These are phyloP conservation scores for Emydocephalus ijimae DNA, from an alignment of 2,113 vertebrate genomes.

Conservation along the genomic window DNA sequence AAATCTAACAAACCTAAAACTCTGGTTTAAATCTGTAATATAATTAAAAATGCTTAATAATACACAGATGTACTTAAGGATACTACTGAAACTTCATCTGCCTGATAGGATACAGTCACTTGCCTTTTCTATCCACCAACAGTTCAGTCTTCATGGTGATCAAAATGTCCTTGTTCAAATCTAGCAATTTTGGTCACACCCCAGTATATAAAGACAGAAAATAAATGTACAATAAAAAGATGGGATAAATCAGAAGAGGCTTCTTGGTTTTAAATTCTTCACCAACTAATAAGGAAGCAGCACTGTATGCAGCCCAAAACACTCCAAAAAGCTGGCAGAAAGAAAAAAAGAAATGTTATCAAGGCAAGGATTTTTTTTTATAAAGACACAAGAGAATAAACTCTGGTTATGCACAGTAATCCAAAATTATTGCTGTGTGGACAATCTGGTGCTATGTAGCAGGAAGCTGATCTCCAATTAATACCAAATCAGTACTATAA, in stretches of 20 bases:
- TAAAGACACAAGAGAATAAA: not conserved
- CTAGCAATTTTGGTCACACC: slow-evolving; percentile 77
- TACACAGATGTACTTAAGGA: slow-evolving; percentile 68
- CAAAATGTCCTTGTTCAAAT: slow-evolving; percentile 63
- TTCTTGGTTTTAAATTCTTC: slow-evolving; percentile 99
- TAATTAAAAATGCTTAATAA: slow-evolving; percentile 72
- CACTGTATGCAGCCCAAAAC: slow-evolving; percentile 98
- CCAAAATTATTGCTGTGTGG: not conserved
- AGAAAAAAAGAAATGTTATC: slow-evolving; percentile 57
- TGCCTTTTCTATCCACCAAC: slow-evolving; percentile 45
- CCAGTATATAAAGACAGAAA: slow-evolving; percentile 98
- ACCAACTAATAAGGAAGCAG: slow-evolving; percentile 94
- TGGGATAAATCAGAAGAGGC: slow-evolving; percentile 97
- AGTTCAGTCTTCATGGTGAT: slow-evolving; percentile 55
- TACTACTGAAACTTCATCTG: slow-evolving; percentile 53
- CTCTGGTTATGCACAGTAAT: not conserved
- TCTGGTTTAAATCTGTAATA: slow-evolving; percentile 75
- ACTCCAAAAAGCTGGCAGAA: slow-evolving; percentile 89
- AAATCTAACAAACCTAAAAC: slow-evolving; percentile 71
- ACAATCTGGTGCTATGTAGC: not conserved
- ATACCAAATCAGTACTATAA: not conserved
- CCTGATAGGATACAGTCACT: slow-evolving; percentile 63
- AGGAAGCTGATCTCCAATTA: not conserved
- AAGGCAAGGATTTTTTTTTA: not conserved
- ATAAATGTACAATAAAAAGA: slow-evolving; percentile 99